phyloP scores from a whole-genome alignment of 1,140 invertebrate species.

The Conus betulinus region DNA sequence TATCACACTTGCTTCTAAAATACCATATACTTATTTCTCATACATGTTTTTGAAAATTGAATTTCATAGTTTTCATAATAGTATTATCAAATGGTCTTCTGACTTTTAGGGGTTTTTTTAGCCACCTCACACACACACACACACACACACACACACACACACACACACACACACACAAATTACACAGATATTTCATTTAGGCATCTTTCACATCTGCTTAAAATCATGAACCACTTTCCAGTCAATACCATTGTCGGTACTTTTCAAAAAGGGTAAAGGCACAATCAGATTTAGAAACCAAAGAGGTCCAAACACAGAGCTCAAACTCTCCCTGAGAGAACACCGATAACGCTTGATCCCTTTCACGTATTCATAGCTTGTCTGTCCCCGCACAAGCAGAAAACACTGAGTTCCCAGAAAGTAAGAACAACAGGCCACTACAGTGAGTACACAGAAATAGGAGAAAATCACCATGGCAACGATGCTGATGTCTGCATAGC shows the following conservation, averaged over 20 bases:
- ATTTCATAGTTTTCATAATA: no score
- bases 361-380: slow-evolving; percentile 80
- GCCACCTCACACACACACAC: neutral
- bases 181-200: no score
- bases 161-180: neutral
- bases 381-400: slow-evolving; percentile 83
- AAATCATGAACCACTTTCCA: slow-evolving; percentile 43
- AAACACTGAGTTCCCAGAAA: slow-evolving; percentile 72
- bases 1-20: neutral
- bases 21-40: neutral
- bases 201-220: neutral
- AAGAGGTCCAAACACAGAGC: slow-evolving; percentile 59
- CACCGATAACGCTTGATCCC: slow-evolving; percentile 47
- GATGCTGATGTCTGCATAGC: slow-evolving; percentile 31
- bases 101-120: no score
- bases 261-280: slow-evolving; percentile 54
- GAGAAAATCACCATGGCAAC: slow-evolving; percentile 80
- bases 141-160: slow-evolving; percentile 1
- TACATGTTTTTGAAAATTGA: no score
- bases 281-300: slow-evolving; percentile 60
- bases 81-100: no score
- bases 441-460: slow-evolving; percentile 81
- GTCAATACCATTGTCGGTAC: slow-evolving; percentile 49
- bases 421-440: slow-evolving; percentile 54
- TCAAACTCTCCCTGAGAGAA: slow-evolving; percentile 42